Base-by-base conservation (phyloP, 2,888 invertebrate genomes). In the Acronicta leporina region DNA sequence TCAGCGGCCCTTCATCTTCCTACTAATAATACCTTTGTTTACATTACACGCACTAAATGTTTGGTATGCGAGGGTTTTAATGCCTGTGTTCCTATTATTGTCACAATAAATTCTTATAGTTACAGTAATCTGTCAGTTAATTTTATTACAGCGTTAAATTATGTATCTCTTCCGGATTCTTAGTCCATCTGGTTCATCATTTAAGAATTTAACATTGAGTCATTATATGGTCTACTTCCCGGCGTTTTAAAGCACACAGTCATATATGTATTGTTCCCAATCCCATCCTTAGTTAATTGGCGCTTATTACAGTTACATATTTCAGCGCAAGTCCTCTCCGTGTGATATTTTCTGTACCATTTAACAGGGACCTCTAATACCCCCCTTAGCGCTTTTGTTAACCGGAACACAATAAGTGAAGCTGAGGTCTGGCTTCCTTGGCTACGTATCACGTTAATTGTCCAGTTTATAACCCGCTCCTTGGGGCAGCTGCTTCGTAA, bases 401-500 rank as follows among this genome's bases (percentile, higher is more conserved):
- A 70, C 65, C 52, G 63, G 64, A 61, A 57, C 60, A 66, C 66
- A 75, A 71, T 67, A 77, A 75, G 75, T 78, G 77, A 74, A 82
- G 80, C 75, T 73, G 80, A 79, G 89, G 81, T 87, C 87, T 74
- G 66, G 65, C 77, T 82, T 78, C 68, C 73, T 79, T 89, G 90
- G 91, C 71, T 83, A 80, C 69, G 73, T 75, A 78, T 75, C 77
- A 79, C 86, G 86, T 88, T 93, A 92, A 94, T 93, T 92, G 93
- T 91, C 90, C 89, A 86, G 87, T 91, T 92, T 91, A 92, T 91
- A 93, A 87, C 91, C 87, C 87, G 88, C 90, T 91, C 85, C 87
- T 89, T 86, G 86, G 86, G 89, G 93, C 93, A 92, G 93, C 92
- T 93, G 94, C 86, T 88, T 90, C 87, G 83, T 92, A 92, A 89